Percentiles rank a stretch among this genome's conserved stretches.
Conservation (phyloP, 2,888 invertebrate genomes). For the Prenolepis imparis region DNA sequence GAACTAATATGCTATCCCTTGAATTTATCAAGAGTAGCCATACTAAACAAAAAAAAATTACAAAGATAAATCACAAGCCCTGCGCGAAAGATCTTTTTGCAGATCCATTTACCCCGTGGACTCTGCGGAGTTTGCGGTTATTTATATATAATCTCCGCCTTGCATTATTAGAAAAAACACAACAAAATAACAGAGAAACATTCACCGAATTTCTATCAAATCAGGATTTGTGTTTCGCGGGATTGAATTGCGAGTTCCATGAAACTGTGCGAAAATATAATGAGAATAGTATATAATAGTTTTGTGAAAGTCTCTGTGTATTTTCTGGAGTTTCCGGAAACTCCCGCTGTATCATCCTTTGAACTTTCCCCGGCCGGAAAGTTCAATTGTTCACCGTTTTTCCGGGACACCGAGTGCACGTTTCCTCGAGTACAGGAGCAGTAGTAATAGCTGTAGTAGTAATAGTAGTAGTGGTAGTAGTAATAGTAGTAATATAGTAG, state of each 20-base stretch:
- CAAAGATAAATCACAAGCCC: constrained; percentile 32
- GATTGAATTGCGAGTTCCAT: not conserved
- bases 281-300: not conserved
- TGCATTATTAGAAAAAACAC: not conserved
- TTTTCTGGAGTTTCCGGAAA: not conserved
- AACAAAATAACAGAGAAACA: not conserved
- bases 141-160: not conserved
- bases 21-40: constrained; percentile 32
- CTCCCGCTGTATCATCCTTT: not conserved
- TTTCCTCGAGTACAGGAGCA: constrained; percentile 67
- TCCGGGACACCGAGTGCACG: constrained; percentile 81
- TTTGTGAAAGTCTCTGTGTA: not conserved
- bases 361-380: not conserved
- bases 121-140: not conserved
- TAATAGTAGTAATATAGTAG: constrained; percentile 65
- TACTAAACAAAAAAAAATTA: constrained; percentile 30
- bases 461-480: constrained; percentile 55
- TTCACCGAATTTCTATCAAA: not conserved
- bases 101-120: not conserved
- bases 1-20: constrained; percentile 22
- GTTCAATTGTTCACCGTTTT: not conserved
- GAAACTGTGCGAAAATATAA: not conserved
- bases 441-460: constrained; percentile 57
- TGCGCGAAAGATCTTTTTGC: not conserved
- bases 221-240: not conserved